A percentile compares a stretch with the other conserved stretches of the same genome.
These are phyloP conservation scores for Siniperca obscura DNA, from an alignment of 2,797 vertebrate species.

Conservation along the genomic window DNA sequence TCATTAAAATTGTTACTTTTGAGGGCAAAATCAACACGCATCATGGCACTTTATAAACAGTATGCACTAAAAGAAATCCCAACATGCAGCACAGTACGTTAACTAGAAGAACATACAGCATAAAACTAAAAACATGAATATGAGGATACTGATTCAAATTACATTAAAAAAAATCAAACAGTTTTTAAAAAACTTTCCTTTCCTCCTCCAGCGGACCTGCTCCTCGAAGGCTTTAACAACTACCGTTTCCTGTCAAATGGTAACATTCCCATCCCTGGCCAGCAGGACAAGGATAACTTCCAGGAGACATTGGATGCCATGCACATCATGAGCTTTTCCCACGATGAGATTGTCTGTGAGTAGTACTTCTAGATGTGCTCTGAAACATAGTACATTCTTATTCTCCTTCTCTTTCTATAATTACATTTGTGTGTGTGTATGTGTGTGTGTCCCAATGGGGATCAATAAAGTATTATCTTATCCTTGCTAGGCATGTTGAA, in stretches of 20 bases:
- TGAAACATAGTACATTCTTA: neutral
- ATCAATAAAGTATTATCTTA: conserved; percentile 16
- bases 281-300: conserved; percentile 99
- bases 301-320: conserved; percentile 99
- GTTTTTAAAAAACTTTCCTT: neutral
- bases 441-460: too few species aligned
- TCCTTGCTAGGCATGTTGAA: conserved; percentile 92
- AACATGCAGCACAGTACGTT: neutral
- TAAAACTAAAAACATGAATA: neutral
- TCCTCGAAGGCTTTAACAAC: conserved; percentile 95
- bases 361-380: conserved; percentile 39
- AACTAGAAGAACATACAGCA: neutral
- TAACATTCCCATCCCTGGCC: conserved; percentile 97
- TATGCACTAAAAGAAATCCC: neutral
- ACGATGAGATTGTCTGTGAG: conserved; percentile 95
- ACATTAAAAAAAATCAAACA: neutral
- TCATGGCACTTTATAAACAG: neutral
- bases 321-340: conserved; percentile 98
- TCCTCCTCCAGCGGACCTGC: conserved; percentile 90
- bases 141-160: neutral
- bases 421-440: neutral
- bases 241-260: conserved; percentile 98
- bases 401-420: neutral
- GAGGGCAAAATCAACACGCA: neutral
- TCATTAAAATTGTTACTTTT: neutral